Evolutionary conservation across 2,797 vertebrate species (phyloP).

Genomic region (Scleropages formosus): DNA sequence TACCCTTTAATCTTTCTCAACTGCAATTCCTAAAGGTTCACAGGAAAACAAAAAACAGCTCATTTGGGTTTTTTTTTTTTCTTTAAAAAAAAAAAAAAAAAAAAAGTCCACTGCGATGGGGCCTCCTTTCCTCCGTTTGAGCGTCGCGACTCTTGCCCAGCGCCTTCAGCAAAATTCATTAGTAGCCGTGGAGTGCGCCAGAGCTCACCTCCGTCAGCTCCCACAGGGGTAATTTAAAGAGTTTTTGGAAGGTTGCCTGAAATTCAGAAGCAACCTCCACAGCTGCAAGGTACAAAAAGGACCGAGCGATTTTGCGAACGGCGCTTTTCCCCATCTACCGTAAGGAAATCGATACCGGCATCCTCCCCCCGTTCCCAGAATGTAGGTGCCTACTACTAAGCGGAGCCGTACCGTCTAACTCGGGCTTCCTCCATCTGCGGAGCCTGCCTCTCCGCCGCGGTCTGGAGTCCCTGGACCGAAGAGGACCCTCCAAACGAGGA

Average conservation of each 20-base stretch:
- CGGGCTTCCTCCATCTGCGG: not conserved
- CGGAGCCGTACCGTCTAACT: constrained; percentile 30
- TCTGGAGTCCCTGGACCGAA: not conserved
- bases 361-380: not conserved
- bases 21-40: constrained; percentile 7
- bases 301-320: constrained; percentile 40
- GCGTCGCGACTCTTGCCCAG: constrained; percentile 31
- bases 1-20: not conserved
- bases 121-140: constrained; percentile 28
- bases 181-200: constrained; percentile 35
- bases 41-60: constrained; percentile 26
- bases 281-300: constrained; percentile 36
- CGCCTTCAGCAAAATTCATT: constrained; percentile 32
- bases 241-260: constrained; percentile 43
- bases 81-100: no score
- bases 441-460: not conserved
- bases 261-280: constrained; percentile 43
- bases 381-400: constrained; percentile 27
- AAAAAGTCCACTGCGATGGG: not conserved
- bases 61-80: constrained; percentile 37
- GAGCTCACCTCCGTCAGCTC: constrained; percentile 32
- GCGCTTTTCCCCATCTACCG: constrained; percentile 27
- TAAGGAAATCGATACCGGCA: constrained; percentile 21
- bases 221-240: constrained; percentile 42
- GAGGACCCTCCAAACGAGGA: constrained; percentile 32